phyloP scores from a whole-genome alignment of 2,113 vertebrate genomes.

The Myrmecophaga tridactyla region DNA sequence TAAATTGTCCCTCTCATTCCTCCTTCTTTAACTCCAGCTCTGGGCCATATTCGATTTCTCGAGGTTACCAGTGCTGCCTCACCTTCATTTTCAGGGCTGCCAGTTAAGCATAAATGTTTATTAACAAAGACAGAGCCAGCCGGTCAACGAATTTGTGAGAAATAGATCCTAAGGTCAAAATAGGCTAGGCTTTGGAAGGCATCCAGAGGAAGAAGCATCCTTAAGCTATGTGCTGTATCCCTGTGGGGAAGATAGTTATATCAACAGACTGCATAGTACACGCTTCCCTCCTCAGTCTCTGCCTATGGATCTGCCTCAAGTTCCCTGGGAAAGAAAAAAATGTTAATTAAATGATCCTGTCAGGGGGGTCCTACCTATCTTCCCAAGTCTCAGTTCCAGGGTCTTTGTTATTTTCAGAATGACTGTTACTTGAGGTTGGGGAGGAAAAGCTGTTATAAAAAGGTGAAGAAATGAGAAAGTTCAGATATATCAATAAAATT shows the following conservation, averaged over 20 bases:
- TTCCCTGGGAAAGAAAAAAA: not conserved
- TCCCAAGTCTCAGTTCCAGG: not conserved
- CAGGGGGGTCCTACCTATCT: not conserved
- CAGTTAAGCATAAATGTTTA: conserved; percentile 15
- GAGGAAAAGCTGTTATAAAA: not conserved
- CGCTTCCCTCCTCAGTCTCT: not conserved
- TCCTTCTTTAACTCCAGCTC: not conserved
- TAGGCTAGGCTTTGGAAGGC: conserved; percentile 36
- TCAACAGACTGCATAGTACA: not conserved
- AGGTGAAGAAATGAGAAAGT: conserved; percentile 48
- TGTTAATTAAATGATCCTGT: not conserved
- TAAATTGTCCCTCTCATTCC: conserved; percentile 7
- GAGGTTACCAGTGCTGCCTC: not conserved
- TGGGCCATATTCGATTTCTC: not conserved
- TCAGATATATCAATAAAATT: conserved; percentile 3
- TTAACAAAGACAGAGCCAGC: not conserved
- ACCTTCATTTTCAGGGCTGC: not conserved
- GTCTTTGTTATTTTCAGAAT: conserved; percentile 40
- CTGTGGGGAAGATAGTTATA: not conserved
- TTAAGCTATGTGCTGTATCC: not conserved
- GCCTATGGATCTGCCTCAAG: not conserved
- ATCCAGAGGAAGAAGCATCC: not conserved
- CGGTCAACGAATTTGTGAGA: not conserved
- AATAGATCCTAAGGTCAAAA: conserved; percentile 23
- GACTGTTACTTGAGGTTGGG: not conserved